Evolutionary conservation across 2,797 vertebrate genomes (phyloP), one percentile per base, ranked within the genome.

Genomic region (Gymnothorax reevesii): DNA sequence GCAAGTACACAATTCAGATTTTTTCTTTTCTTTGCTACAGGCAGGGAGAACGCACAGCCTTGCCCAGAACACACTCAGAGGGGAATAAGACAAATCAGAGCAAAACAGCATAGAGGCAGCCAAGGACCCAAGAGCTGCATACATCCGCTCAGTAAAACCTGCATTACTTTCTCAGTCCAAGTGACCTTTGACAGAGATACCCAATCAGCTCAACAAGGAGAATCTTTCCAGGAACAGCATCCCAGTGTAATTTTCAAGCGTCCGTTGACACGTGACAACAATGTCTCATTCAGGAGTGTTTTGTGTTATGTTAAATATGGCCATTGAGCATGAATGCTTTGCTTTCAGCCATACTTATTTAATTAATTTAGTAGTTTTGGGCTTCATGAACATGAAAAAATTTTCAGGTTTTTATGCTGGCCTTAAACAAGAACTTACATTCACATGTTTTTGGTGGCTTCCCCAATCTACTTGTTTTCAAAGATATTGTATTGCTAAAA

Each of bases 51-150:
- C 52, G 75, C 42, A 55, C 49, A 20, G 17, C n/a, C 75, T 54
- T 17, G 49, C 17, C 49, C 49, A 54, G 15, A 55, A 22, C 17
- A n/a, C 49, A 54, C 17, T 7, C 75, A 54, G 75, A 54, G 75
- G 17, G 66, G 62, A 83, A 2, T 83, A 64, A 73, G 80, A 66
- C 62, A 83, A 55, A 54, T 64, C 25, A n/a, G 52, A 69, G 59
- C 64, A 57, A 27, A 57, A 69, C 6, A 33, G 62, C 20, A 27
- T 42, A 64, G 27, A 83, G 49, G 20, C 52, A 17, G 27, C 83
- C 54, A 86, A 27, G 57, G 82, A 59, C 52, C 82, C 66, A 87
- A 87, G 73, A 83, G 84, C 73, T 84, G 73, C 22, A 87, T 33
- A 52, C 27, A 57, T 57, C 83, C 52, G 2, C 17, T 79, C 22